phyloP scores from a whole-genome alignment of 2,888 invertebrate genomes.

The Aproaerema taeniolella region DNA sequence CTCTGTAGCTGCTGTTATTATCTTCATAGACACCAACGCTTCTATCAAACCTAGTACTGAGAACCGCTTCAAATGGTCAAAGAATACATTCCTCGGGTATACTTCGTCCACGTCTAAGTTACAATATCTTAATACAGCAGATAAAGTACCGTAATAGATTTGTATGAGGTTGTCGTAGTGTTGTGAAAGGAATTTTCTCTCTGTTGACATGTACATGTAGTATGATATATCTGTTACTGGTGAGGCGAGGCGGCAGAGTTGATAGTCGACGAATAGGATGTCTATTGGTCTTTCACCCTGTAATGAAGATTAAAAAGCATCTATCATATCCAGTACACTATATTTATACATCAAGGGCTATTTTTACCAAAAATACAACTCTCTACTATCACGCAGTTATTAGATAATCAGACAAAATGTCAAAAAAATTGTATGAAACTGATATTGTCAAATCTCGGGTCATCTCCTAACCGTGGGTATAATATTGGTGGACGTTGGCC shows the following conservation, averaged over 20 bases:
- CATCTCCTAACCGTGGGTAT: too few species aligned
- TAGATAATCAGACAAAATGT: too few species aligned
- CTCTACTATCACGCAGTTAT: too few species aligned
- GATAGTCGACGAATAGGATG: conserved; percentile 47
- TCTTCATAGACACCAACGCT: conserved; percentile 58
- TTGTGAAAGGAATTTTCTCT: conserved; percentile 37
- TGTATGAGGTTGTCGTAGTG: conserved; percentile 42
- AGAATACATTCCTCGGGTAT: conserved; percentile 43
- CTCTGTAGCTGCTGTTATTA: conserved; percentile 52
- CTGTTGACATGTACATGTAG: conserved; percentile 52
- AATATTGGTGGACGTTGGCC: too few species aligned
- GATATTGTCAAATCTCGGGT: too few species aligned
- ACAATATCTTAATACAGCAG: conserved; percentile 48
- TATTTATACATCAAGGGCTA: too few species aligned
- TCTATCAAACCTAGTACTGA: conserved; percentile 55
- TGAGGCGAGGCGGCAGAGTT: conserved; percentile 46
- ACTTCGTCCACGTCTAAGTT: conserved; percentile 40
- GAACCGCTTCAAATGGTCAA: conserved; percentile 44
- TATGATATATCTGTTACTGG: conserved; percentile 54
- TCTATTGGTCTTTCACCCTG: conserved; percentile 50
- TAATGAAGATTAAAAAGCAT: conserved; percentile 26
- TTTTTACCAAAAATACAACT: too few species aligned
- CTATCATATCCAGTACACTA: conserved; percentile 10
- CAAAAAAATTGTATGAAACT: too few species aligned
- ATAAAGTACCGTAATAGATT: conserved; percentile 50